phyloP scores from a whole-genome alignment of 2,113 vertebrate genomes.

The Alethe diademata region DNA sequence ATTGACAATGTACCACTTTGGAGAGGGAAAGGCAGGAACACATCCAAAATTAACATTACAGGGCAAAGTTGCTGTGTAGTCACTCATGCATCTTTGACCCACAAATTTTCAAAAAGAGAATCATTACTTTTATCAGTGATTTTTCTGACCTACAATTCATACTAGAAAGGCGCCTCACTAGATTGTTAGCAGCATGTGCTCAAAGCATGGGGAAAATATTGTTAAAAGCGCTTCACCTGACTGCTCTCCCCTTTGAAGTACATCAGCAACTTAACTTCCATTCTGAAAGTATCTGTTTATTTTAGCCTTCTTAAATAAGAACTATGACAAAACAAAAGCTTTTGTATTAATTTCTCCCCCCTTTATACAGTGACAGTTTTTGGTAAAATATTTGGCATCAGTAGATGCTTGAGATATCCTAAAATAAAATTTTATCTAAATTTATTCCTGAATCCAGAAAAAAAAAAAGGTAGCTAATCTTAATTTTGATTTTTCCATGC shows the following conservation, averaged over 20 bases:
- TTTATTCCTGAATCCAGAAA: background rate
- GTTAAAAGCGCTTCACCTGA: background rate
- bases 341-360: background rate
- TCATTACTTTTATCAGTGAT: constrained; percentile 29
- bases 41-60: background rate
- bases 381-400: background rate
- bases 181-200: background rate
- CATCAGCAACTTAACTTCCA: background rate
- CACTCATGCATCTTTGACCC: background rate
- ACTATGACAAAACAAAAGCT: background rate
- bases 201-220: background rate
- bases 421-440: background rate
- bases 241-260: background rate
- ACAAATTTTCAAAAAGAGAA: constrained; percentile 15
- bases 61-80: background rate
- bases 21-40: background rate
- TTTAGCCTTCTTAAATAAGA: background rate
- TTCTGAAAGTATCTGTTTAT: background rate
- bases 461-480: background rate
- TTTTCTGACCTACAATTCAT: constrained; percentile 21
- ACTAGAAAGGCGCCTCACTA: constrained; percentile 18
- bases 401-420: background rate
- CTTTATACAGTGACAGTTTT: background rate
- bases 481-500: background rate
- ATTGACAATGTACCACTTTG: background rate